Conservation (phyloP, 2,113 vertebrate genomes). For the Pygoscelis adeliae region DNA sequence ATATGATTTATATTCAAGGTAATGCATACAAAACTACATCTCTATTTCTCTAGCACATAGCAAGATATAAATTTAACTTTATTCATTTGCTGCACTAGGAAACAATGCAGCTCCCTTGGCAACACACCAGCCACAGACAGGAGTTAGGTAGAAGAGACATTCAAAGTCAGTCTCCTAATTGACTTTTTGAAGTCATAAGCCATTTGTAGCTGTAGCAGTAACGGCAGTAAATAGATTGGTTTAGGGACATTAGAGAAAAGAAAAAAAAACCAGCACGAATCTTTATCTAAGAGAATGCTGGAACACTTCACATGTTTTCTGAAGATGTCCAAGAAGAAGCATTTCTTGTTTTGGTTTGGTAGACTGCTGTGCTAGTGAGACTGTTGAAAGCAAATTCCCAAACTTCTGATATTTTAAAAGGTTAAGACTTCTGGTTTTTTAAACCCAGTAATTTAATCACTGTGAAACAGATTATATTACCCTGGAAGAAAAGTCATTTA, state of each 20-base stretch:
- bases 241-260: not conserved
- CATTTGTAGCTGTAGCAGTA: slow-evolving; percentile 34
- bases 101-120: slow-evolving; percentile 48
- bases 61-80: slow-evolving; percentile 21
- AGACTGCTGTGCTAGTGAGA: not conserved
- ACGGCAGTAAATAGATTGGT: not conserved
- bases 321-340: not conserved
- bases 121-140: slow-evolving; percentile 35
- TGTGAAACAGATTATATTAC: slow-evolving; percentile 19
- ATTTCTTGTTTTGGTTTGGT: not conserved
- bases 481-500: slow-evolving; percentile 44
- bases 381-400: slow-evolving; percentile 4
- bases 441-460: slow-evolving; percentile 44
- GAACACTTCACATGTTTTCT: not conserved
- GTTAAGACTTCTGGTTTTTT: not conserved
- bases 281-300: not conserved
- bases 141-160: not conserved
- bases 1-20: slow-evolving; percentile 61
- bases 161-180: slow-evolving; percentile 30
- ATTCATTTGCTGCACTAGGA: slow-evolving; percentile 39
- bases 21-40: slow-evolving; percentile 51
- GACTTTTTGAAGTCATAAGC: slow-evolving; percentile 35
- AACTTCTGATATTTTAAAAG: slow-evolving; percentile 55
- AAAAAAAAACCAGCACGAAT: not conserved
- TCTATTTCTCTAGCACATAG: slow-evolving; percentile 44